These are phyloP conservation scores for Thunnus albacares DNA, from an alignment of 2,797 vertebrate genomes.

Conservation along the genomic window DNA sequence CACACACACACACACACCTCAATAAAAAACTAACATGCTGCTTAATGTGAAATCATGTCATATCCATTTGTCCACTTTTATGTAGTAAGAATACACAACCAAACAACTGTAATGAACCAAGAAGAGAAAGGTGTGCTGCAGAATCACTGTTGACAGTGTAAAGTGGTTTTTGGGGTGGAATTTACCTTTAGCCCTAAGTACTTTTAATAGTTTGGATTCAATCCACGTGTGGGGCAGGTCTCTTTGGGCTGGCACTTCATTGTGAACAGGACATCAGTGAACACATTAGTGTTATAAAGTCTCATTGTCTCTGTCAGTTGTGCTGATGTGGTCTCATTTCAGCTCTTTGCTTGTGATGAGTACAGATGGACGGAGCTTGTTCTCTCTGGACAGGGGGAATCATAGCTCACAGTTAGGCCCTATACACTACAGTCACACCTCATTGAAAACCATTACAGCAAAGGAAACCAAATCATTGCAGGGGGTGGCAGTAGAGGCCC, in stretches of 20 bases:
- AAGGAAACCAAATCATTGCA: conserved; percentile 79
- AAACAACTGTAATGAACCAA: not conserved
- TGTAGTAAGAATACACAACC: not conserved
- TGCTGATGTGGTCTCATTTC: conserved; percentile 82
- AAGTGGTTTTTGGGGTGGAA: conserved; percentile 7
- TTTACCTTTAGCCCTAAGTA: conserved; percentile 10
- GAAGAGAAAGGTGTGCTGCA: not conserved
- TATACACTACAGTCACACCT: conserved; percentile 79
- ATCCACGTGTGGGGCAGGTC: conserved; percentile 14
- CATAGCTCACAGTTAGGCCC: conserved; percentile 80
- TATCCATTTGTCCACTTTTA: not conserved
- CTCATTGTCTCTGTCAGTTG: conserved; percentile 81
- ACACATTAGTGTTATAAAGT: conserved; percentile 77
- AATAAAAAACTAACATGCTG: not conserved
- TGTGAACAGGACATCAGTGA: conserved; percentile 65
- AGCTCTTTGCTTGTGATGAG: conserved; percentile 75
- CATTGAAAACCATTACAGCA: conserved; percentile 78
- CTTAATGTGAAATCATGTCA: not conserved
- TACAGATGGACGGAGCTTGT: conserved; percentile 79
- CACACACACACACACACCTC: not conserved
- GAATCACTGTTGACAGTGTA: not conserved
- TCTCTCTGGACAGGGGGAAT: conserved; percentile 67
- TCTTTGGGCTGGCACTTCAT: conserved; percentile 41
- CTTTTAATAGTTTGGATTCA: conserved; percentile 43
- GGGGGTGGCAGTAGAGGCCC: conserved; percentile 55